These are phyloP conservation scores for Archips xylosteana DNA, from an alignment of 2,888 invertebrate species.

Conservation along the genomic window DNA sequence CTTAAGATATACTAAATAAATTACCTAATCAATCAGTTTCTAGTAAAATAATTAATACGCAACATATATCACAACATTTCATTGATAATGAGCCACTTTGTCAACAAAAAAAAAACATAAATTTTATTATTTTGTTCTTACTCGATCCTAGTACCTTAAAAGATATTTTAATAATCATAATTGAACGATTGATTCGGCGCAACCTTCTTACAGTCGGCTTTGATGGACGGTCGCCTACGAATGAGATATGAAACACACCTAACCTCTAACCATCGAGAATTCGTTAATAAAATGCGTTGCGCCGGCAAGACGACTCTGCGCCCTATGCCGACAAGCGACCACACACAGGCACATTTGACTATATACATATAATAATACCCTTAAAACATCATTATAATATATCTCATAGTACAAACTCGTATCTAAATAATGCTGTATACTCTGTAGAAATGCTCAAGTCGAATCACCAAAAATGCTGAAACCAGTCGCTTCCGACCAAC, in stretches of 20 bases:
- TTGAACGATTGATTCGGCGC: slow-evolving; percentile 4
- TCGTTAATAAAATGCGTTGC: slow-evolving; percentile 37
- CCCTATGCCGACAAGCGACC: slow-evolving; percentile 55
- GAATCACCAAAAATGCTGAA: slow-evolving; percentile 66
- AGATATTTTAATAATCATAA: slow-evolving; percentile 1
- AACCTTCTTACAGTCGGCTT: slow-evolving; percentile 8
- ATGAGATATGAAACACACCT: slow-evolving; percentile 27
- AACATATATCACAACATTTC: slow-evolving; percentile 24
- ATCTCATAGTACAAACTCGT: slow-evolving; percentile 52
- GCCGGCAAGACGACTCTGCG: slow-evolving; percentile 35
- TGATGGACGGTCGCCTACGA: slow-evolving; percentile 35
- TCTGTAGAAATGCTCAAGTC: slow-evolving; percentile 62
- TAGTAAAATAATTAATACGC: slow-evolving; percentile 15
- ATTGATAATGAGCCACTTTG: slow-evolving; percentile 12
- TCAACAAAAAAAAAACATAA: slow-evolving; percentile 16
- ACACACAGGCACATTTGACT: slow-evolving; percentile 65
- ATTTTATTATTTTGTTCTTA: slow-evolving; percentile 21
- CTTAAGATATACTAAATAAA: slow-evolving; percentile 22
- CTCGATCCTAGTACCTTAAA: slow-evolving; percentile 12
- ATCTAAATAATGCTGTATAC: slow-evolving; percentile 52
- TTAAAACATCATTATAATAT: slow-evolving; percentile 53
- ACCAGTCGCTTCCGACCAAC: slow-evolving; percentile 45
- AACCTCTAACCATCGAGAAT: slow-evolving; percentile 33
- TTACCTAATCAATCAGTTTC: slow-evolving; percentile 16
- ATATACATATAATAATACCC: slow-evolving; percentile 53